Percentiles rank a stretch among this genome's conserved stretches.
These are phyloP conservation scores for Dipodomys ordii DNA, from an alignment of 2,113 vertebrate species.

Conservation along the genomic window DNA sequence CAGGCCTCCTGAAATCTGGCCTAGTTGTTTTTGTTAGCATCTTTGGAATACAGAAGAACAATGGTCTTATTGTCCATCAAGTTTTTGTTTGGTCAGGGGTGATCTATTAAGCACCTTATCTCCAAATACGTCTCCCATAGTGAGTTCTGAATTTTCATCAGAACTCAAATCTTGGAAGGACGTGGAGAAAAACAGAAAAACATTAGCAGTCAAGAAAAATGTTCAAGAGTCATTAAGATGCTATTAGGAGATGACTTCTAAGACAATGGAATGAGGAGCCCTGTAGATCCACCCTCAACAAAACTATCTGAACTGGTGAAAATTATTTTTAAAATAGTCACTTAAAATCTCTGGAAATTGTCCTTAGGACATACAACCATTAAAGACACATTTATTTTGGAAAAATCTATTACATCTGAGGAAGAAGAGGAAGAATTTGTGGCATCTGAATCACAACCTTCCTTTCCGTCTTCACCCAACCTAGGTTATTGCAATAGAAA, in stretches of 20 bases:
- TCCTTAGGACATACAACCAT: not conserved
- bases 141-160: constrained; percentile 36
- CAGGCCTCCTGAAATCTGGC: not conserved
- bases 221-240: constrained; percentile 1
- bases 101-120: not conserved
- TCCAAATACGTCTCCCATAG: constrained; percentile 35
- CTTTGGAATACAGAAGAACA: too few relatives aligned
- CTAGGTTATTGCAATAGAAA: not conserved
- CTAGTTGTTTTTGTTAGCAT: constrained; percentile 26
- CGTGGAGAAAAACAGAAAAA: constrained; percentile 7
- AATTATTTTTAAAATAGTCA: constrained; percentile 46
- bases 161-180: not conserved
- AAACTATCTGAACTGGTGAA: constrained; percentile 26
- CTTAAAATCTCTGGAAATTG: constrained; percentile 23
- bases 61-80: too few relatives aligned
- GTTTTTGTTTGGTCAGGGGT: not conserved
- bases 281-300: constrained; percentile 22
- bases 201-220: constrained; percentile 44
- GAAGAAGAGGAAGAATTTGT: not conserved
- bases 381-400: not conserved
- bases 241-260: constrained; percentile 28
- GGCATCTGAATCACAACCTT: not conserved
- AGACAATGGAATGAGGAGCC: not conserved
- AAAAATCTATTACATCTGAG: not conserved
- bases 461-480: too few relatives aligned